A percentile compares a stretch with the other conserved stretches of the same genome.
phyloP scores from a whole-genome alignment of 2,797 vertebrate genomes.

The Chelon auratus region DNA sequence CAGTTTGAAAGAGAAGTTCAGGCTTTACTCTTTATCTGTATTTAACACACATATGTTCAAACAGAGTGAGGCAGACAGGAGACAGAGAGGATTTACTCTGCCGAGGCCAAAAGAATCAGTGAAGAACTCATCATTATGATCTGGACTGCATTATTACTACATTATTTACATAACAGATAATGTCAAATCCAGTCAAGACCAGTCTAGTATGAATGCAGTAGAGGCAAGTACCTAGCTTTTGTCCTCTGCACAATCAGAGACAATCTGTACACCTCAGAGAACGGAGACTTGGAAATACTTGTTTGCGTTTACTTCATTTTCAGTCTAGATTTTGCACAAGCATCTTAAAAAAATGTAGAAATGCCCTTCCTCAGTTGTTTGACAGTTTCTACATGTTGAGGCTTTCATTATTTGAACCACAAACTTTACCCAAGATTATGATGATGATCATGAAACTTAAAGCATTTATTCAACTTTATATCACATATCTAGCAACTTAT shows the following conservation, averaged over 20 bases:
- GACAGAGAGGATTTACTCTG: constrained; percentile 8
- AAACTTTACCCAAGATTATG: no score
- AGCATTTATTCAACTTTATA: no score
- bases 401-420: no score
- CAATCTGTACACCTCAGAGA: background rate
- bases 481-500: no score
- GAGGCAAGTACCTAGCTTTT: background rate
- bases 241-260: background rate
- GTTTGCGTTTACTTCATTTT: no score
- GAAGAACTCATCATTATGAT: background rate
- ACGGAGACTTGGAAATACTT: background rate
- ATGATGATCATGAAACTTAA: no score
- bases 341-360: background rate
- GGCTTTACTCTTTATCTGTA: constrained; percentile 47
- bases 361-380: background rate
- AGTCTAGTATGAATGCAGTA: no score
- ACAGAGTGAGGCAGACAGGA: constrained; percentile 2
- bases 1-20: constrained; percentile 62
- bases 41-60: constrained; percentile 34
- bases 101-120: background rate
- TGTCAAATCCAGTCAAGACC: background rate
- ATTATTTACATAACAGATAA: background rate
- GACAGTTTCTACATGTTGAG: no score
- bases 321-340: background rate
- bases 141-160: background rate